Evolutionary conservation across 2,797 vertebrate species (phyloP).

Genomic region (Micropoecilia bifurca): DNA sequence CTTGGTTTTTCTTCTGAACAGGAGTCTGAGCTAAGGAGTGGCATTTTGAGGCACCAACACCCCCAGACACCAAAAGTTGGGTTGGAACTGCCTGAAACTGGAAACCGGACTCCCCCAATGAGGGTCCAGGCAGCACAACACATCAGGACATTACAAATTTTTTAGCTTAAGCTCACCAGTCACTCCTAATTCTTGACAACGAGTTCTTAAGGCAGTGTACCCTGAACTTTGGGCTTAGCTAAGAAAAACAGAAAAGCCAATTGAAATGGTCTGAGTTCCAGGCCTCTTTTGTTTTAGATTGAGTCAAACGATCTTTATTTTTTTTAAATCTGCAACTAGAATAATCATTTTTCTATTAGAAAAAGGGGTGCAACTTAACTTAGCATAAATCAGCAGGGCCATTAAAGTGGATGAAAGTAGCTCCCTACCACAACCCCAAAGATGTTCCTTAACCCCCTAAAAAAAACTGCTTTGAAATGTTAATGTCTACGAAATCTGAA

Average conservation of each 20-base stretch:
- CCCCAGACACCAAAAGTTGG: constrained; percentile 16
- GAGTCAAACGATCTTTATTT: constrained; percentile 46
- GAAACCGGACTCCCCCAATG: constrained; percentile 53
- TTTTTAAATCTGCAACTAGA: constrained; percentile 43
- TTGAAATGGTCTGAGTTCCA: constrained; percentile 54
- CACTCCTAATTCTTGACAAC: constrained; percentile 50
- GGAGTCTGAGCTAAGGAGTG: constrained; percentile 74
- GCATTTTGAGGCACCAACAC: constrained; percentile 75
- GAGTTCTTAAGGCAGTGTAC: constrained; percentile 70
- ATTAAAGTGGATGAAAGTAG: constrained; percentile 61
- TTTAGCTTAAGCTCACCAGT: background rate
- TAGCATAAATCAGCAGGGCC: constrained; percentile 63
- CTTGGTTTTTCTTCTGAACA: constrained; percentile 58
- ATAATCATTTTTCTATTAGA: constrained; percentile 8
- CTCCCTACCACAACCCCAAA: constrained; percentile 56
- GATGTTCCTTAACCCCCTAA: constrained; percentile 27
- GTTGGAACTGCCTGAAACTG: constrained; percentile 59
- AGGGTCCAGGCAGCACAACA: constrained; percentile 51
- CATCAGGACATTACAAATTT: constrained; percentile 47
- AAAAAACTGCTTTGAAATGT: constrained; percentile 64
- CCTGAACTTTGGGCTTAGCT: constrained; percentile 13
- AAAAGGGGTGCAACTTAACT: constrained; percentile 25
- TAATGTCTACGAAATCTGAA: constrained; percentile 73
- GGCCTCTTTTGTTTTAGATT: constrained; percentile 56
- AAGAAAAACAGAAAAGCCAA: constrained; percentile 28